Percentiles rank a stretch among this genome's conserved stretches.
Conservation (phyloP, 1,140 invertebrate species). For the Gonatopus flavifemur region DNA sequence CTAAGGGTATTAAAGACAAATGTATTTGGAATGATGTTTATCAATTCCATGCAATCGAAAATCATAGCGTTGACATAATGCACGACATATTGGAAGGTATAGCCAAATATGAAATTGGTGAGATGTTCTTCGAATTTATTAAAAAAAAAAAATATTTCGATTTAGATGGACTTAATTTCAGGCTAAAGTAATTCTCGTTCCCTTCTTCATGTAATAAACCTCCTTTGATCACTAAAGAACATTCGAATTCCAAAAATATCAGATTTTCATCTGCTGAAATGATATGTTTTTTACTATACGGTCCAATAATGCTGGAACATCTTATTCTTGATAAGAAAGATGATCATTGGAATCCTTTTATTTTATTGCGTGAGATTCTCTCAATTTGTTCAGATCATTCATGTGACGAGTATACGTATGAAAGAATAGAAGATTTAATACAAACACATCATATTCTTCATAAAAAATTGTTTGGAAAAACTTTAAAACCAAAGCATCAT, state of each 20-base stretch:
- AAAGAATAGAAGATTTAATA: not conserved
- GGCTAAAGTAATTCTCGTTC: not conserved
- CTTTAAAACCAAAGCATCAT: constrained; percentile 1
- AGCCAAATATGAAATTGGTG: not conserved
- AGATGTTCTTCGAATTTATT: not conserved
- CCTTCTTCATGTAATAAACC: not conserved
- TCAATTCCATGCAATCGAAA: not conserved
- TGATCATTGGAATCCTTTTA: not conserved
- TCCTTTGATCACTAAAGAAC: not conserved
- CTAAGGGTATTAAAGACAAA: not conserved
- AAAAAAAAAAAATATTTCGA: not conserved
- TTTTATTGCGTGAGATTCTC: not conserved
- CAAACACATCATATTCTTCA: not conserved
- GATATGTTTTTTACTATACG: not conserved
- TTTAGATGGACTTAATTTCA: not conserved
- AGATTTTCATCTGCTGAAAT: not conserved
- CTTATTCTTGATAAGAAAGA: not conserved
- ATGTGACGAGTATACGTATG: not conserved
- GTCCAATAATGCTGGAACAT: not conserved
- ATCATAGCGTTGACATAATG: not conserved
- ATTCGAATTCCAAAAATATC: not conserved
- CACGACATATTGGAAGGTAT: not conserved
- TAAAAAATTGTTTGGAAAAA: not conserved
- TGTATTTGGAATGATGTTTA: not conserved
- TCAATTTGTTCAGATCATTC: not conserved